A percentile compares a stretch with the other conserved stretches of the same genome.
These are phyloP conservation scores for Mythimna loreyi DNA, from an alignment of 2,888 invertebrate genomes.

Conservation along the genomic window DNA sequence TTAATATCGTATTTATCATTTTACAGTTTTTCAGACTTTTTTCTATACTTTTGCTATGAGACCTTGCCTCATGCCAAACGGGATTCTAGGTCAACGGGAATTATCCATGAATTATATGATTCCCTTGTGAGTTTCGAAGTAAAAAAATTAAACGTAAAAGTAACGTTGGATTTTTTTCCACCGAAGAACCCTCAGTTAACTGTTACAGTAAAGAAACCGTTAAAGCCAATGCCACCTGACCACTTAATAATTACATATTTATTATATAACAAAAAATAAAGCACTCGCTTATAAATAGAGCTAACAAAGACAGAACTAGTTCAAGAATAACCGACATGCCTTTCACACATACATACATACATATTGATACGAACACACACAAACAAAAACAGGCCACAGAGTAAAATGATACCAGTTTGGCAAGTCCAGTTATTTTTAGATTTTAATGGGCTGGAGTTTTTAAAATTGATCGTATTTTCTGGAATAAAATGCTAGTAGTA, in stretches of 20 bases:
- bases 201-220: slow-evolving; percentile 16
- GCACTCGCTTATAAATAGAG: slow-evolving; percentile 36
- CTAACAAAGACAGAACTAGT: slow-evolving; percentile 59
- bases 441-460: slow-evolving; percentile 35
- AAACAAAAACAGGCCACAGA: slow-evolving; percentile 29
- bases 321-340: slow-evolving; percentile 56
- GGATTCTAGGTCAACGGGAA: too few relatives aligned
- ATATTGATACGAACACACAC: slow-evolving; percentile 19
- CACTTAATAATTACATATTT: slow-evolving; percentile 42
- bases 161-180: too few relatives aligned
- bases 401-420: slow-evolving; percentile 55
- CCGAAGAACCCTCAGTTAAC: not conserved
- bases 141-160: too few relatives aligned
- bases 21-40: too few relatives aligned
- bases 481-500: slow-evolving; percentile 23
- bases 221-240: slow-evolving; percentile 22
- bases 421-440: slow-evolving; percentile 58
- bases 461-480: slow-evolving; percentile 41
- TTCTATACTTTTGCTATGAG: too few relatives aligned
- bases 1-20: too few relatives aligned
- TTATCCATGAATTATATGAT: too few relatives aligned
- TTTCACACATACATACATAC: slow-evolving; percentile 42
- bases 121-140: too few relatives aligned
- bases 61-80: too few relatives aligned
- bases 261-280: slow-evolving; percentile 49